These are phyloP conservation scores for Polia nebulosa DNA, from an alignment of 2,888 invertebrate species.

Conservation along the genomic window DNA sequence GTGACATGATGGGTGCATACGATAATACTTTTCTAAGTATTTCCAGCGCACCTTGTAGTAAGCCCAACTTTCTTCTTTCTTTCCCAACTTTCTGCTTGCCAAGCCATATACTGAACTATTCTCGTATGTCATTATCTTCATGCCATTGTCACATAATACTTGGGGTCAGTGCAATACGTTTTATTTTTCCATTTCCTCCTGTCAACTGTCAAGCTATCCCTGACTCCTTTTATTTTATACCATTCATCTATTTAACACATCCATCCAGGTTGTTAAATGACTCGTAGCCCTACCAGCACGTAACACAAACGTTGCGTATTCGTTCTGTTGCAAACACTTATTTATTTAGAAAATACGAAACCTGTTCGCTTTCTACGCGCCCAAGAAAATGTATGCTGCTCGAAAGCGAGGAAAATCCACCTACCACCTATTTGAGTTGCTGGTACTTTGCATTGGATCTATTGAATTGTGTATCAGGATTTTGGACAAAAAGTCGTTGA, in stretches of 20 bases:
- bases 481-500: not conserved
- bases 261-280: not conserved
- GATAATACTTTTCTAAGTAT: too few species aligned
- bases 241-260: not conserved
- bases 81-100: too few species aligned
- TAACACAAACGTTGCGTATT: slow-evolving; percentile 50
- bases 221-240: not conserved
- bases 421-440: not conserved
- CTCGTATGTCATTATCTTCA: too few species aligned
- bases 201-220: not conserved
- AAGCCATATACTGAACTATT: too few species aligned
- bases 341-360: slow-evolving; percentile 61
- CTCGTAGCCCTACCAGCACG: not conserved
- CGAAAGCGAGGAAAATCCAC: slow-evolving; percentile 45
- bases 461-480: not conserved
- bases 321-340: slow-evolving; percentile 35
- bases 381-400: slow-evolving; percentile 53
- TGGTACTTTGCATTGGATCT: not conserved
- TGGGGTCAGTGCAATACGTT: too few species aligned
- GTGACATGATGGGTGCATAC: too few species aligned
- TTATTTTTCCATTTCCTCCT: too few species aligned
- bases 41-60: too few species aligned
- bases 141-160: too few species aligned
- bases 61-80: too few species aligned
- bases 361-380: slow-evolving; percentile 63